These are phyloP conservation scores for Nothoprocta pentlandii DNA, from an alignment of 2,113 vertebrate species.

Conservation along the genomic window DNA sequence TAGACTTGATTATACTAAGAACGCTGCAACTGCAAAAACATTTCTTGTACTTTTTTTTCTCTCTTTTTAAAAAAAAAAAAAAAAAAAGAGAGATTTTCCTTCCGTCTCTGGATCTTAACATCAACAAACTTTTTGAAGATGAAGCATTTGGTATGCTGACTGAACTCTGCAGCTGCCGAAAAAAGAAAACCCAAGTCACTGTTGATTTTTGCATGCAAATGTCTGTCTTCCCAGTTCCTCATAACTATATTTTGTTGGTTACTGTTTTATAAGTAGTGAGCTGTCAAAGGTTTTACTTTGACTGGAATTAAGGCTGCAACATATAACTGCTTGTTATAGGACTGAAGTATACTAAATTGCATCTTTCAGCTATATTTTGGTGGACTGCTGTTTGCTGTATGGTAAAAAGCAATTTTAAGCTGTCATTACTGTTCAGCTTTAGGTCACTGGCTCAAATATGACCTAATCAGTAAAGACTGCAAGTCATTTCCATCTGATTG, in stretches of 20 bases:
- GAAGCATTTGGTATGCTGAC: slow-evolving; percentile 32
- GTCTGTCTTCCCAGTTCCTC: background rate
- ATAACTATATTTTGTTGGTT: background rate
- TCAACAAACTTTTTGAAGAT: slow-evolving; percentile 47
- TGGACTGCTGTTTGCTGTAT: background rate
- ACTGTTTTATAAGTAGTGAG: background rate
- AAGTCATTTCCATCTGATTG: slow-evolving; percentile 52
- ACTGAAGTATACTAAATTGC: background rate
- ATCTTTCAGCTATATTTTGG: slow-evolving; percentile 32
- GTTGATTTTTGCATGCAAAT: slow-evolving; percentile 47
- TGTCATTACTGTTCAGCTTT: slow-evolving; percentile 36
- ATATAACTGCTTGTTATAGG: slow-evolving; percentile 35
- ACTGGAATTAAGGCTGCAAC: slow-evolving; percentile 1
- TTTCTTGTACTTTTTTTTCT: slow-evolving; percentile 40
- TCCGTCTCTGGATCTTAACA: slow-evolving; percentile 28
- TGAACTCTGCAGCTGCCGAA: slow-evolving; percentile 46
- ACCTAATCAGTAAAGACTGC: slow-evolving; percentile 54
- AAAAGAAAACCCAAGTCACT: slow-evolving; percentile 30
- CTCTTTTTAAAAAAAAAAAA: background rate
- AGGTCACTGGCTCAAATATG: slow-evolving; percentile 53
- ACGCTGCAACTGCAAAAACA: slow-evolving; percentile 31
- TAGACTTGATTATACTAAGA: slow-evolving; percentile 26
- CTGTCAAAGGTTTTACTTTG: slow-evolving; percentile 22
- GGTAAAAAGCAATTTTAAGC: slow-evolving; percentile 35
- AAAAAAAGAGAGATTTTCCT: slow-evolving; percentile 9